These are phyloP conservation scores for Apamea sordens DNA, from an alignment of 2,888 invertebrate species.

Conservation along the genomic window DNA sequence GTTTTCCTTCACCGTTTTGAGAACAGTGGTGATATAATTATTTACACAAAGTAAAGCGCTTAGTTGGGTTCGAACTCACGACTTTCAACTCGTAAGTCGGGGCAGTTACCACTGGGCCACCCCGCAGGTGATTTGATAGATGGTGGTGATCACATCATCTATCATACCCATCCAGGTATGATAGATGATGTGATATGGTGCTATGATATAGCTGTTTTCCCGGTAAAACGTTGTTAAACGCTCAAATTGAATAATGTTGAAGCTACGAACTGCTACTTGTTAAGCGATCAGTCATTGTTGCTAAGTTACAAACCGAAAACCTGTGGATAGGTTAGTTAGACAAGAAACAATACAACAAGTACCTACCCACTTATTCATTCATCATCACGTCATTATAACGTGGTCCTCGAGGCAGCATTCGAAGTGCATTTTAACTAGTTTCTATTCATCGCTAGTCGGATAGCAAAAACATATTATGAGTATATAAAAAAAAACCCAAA, in stretches of 20 bases:
- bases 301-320: neutral
- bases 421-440: conserved; percentile 49
- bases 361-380: conserved; percentile 28
- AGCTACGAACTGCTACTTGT: neutral
- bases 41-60: too few relatives aligned
- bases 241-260: neutral
- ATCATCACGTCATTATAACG: conserved; percentile 17
- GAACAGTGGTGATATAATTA: too few relatives aligned
- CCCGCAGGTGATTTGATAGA: too few relatives aligned
- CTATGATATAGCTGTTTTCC: too few relatives aligned
- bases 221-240: too few relatives aligned
- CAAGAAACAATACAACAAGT: conserved; percentile 18
- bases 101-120: too few relatives aligned
- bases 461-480: conserved; percentile 43
- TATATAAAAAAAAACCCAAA: conserved; percentile 38
- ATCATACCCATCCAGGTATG: too few relatives aligned
- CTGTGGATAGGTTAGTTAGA: neutral
- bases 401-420: conserved; percentile 16
- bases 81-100: too few relatives aligned
- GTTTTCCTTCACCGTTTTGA: too few relatives aligned
- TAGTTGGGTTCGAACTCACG: too few relatives aligned
- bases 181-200: too few relatives aligned
- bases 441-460: conserved; percentile 35
- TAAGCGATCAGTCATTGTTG: neutral
- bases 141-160: too few relatives aligned